Conservation (phyloP, 2,888 invertebrate species). For the Tribolium freemani region DNA sequence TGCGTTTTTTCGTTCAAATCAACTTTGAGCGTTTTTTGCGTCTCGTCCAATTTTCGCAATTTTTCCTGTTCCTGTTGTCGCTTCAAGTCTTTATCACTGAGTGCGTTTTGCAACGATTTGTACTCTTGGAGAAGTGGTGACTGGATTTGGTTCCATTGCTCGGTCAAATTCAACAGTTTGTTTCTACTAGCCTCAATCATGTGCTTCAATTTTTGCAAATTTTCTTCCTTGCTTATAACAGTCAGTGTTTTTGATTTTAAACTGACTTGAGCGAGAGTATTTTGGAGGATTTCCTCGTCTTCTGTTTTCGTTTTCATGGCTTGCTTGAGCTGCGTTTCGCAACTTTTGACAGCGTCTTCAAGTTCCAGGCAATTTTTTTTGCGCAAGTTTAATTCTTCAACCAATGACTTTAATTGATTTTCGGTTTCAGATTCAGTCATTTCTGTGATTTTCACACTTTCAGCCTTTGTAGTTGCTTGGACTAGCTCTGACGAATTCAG, state of each 20-base stretch:
- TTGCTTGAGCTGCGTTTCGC: conserved; percentile 50
- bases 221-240: conserved; percentile 76
- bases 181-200: conserved; percentile 75
- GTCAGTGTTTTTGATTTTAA: conserved; percentile 75
- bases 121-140: conserved; percentile 76
- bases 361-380: conserved; percentile 55
- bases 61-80: conserved; percentile 58
- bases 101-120: conserved; percentile 58
- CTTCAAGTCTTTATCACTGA: conserved; percentile 54
- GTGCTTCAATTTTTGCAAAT: conserved; percentile 72
- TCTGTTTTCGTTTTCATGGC: conserved; percentile 43
- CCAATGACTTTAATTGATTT: conserved; percentile 61
- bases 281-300: conserved; percentile 67
- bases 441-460: background rate
- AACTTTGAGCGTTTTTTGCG: conserved; percentile 59
- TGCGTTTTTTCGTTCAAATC: conserved; percentile 65
- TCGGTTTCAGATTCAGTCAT: conserved; percentile 24
- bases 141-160: conserved; percentile 82
- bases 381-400: conserved; percentile 64
- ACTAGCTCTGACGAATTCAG: conserved; percentile 1
- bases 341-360: conserved; percentile 48
- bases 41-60: conserved; percentile 63
- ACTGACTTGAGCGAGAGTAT: conserved; percentile 67
- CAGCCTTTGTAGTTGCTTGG: conserved; percentile 4
- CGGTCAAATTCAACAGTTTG: conserved; percentile 74